Evolutionary conservation across 2,888 invertebrate species (phyloP), one percentile per base, ranked within the genome.

Genomic region (Glyphotaelius pellucidus): DNA sequence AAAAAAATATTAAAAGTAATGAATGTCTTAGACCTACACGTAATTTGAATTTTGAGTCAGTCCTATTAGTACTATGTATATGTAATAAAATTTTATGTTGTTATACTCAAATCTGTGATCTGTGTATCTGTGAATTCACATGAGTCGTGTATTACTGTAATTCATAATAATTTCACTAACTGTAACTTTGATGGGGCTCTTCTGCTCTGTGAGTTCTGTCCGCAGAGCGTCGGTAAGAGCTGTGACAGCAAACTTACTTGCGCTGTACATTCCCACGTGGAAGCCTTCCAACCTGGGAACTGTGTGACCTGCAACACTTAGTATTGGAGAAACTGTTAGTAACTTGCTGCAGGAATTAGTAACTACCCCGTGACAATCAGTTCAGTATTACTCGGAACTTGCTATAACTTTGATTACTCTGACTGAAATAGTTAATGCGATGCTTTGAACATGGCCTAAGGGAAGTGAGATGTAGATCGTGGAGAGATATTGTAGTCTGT

Each of bases 231-330:
- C 94, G 1, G 94, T 94, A 35, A 94, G 90, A 19, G 94, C 94
- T 25, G 94, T 94, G 52, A 94, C 94, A 19, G 94, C 94, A 90
- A 94, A 94, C 90, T 94, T 94, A 31, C 94, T 94, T 3, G 94
- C 94, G 11, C 94, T 92, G 90, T 94, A 94, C 93, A 94, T 94
- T 42, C 94, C 94, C 3, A 94, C 87, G 81, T 52, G 89, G 42
- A 92, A 80, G 7, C 47, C 89, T 31, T 80, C 52, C 25, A 80
- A 85, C 79, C 90, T 87, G 25, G 91, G 89, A 12, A 93, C 92
- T 31, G 52, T 32, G 80, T 93, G 93, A 38, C 93, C 93, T 52
- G 89, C 47, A 88, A 91, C 83, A 84, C 92, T 92, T 52, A 91
- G n/a, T n/a, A 86, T 85, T n/a, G 67, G 67, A 19, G 14, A 81